Percentiles rank a stretch among this genome's conserved stretches.
Evolutionary conservation across 1,140 invertebrate genomes (phyloP).

Genomic region (Drosophila setifemur): DNA sequence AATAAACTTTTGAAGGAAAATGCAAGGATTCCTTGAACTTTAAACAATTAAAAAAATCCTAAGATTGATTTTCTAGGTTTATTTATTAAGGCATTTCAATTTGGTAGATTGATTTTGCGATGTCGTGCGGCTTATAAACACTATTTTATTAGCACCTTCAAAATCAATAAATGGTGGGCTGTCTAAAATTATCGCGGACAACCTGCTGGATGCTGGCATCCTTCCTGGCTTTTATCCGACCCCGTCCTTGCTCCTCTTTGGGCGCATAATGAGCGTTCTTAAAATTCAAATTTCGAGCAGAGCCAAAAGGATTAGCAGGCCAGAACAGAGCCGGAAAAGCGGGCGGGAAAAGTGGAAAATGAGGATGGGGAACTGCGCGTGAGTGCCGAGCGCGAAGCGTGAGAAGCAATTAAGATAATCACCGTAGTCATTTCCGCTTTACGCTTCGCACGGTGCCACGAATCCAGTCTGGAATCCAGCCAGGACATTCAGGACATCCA

Average conservation of each 20-base stretch:
- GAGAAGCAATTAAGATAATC: constrained; percentile 79
- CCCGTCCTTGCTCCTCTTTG: not conserved
- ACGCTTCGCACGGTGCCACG: constrained; percentile 40
- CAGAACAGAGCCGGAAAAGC: not conserved
- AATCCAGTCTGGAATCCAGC: constrained; percentile 5
- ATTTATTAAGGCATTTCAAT: too few relatives aligned
- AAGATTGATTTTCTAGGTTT: too few relatives aligned
- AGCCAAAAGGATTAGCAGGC: constrained; percentile 61
- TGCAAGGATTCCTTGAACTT: too few relatives aligned
- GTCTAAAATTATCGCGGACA: constrained; percentile 44
- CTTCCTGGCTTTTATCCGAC: not conserved
- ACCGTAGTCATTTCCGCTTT: constrained; percentile 70
- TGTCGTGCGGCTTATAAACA: too few relatives aligned
- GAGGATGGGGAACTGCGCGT: constrained; percentile 16
- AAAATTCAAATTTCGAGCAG: constrained; percentile 54
- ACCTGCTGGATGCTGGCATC: not conserved
- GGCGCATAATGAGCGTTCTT: constrained; percentile 56
- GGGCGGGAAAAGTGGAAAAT: not conserved
- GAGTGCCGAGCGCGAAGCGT: constrained; percentile 37
- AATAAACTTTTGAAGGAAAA: too few relatives aligned
- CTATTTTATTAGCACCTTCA: constrained; percentile 19
- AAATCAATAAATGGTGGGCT: constrained; percentile 26
- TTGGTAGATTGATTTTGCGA: too few relatives aligned
- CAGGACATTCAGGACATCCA: too few relatives aligned
- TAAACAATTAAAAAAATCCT: too few relatives aligned